These are phyloP conservation scores for Tenthredo scrophulariae DNA, from an alignment of 2,888 invertebrate species.

Conservation along the genomic window DNA sequence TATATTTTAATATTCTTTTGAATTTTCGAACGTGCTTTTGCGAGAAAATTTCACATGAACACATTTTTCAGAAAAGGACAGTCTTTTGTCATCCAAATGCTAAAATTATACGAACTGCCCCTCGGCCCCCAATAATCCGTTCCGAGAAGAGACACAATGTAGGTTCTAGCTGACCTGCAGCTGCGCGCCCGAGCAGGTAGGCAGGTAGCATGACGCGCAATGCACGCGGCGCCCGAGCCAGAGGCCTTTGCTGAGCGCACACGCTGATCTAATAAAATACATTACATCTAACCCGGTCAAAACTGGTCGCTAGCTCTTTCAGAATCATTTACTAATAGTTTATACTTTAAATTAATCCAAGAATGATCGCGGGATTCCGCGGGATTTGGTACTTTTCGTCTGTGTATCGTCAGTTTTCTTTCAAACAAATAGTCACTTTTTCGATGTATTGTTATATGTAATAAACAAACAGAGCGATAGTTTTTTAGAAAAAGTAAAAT, in stretches of 20 bases:
- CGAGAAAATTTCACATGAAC: not conserved
- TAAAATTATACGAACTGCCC: not conserved
- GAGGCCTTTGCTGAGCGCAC: no score
- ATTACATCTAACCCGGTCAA: not conserved
- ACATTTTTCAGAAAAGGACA: not conserved
- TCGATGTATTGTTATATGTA: conserved; percentile 26
- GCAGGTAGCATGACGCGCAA: no score
- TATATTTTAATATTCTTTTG: no score
- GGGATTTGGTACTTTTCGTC: conserved; percentile 16
- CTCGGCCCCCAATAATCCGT: not conserved
- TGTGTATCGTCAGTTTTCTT: conserved; percentile 26
- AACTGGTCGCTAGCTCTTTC: conserved; percentile 16
- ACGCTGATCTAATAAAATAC: not conserved
- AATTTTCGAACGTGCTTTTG: no score
- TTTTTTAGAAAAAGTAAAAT: not conserved
- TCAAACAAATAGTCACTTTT: conserved; percentile 27
- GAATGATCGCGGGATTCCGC: conserved; percentile 5
- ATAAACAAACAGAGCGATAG: conserved; percentile 27
- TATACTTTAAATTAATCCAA: not conserved
- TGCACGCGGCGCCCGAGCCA: no score
- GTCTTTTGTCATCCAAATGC: not conserved
- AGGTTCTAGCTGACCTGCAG: not conserved
- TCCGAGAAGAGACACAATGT: not conserved
- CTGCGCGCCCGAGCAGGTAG: not conserved
- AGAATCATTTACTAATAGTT: conserved; percentile 8